These are phyloP conservation scores for Pteria penguin DNA, from an alignment of 2,888 invertebrate species.

Conservation along the genomic window DNA sequence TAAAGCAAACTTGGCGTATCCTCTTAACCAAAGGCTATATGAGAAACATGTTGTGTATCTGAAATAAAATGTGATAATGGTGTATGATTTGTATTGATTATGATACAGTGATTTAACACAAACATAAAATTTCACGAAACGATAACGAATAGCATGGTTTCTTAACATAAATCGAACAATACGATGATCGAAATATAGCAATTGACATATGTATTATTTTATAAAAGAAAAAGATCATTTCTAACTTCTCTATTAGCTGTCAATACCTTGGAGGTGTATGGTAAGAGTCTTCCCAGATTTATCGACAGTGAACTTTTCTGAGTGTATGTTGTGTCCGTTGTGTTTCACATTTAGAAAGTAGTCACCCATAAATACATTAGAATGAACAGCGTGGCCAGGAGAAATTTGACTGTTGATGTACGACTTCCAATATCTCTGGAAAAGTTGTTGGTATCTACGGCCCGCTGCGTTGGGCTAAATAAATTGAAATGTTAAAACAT, in stretches of 20 bases:
- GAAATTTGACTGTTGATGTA: constrained; percentile 34
- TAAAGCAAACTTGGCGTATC: too few relatives aligned
- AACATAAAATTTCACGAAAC: too few relatives aligned
- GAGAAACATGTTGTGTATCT: constrained; percentile 1
- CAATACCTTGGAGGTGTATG: constrained; percentile 33
- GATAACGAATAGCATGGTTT: too few relatives aligned
- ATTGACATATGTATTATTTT: too few relatives aligned
- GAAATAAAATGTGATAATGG: not conserved
- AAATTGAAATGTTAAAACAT: too few relatives aligned
- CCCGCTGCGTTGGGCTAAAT: constrained; percentile 60
- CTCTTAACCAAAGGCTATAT: constrained; percentile 1
- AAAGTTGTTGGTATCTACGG: constrained; percentile 50
- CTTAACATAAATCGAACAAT: too few relatives aligned
- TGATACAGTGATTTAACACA: too few relatives aligned
- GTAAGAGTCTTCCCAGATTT: constrained; percentile 31
- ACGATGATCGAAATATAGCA: too few relatives aligned
- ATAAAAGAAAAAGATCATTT: too few relatives aligned
- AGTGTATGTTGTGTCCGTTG: constrained; percentile 39
- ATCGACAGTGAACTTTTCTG: constrained; percentile 32
- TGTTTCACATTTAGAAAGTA: constrained; percentile 53
- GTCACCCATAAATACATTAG: constrained; percentile 59
- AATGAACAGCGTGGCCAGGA: constrained; percentile 22
- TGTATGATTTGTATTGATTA: too few relatives aligned
- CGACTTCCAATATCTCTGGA: constrained; percentile 56
- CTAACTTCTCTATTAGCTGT: too few relatives aligned